Base-by-base conservation (phyloP, 2,797 vertebrate genomes). In the Hoplostethus atlanticus region DNA sequence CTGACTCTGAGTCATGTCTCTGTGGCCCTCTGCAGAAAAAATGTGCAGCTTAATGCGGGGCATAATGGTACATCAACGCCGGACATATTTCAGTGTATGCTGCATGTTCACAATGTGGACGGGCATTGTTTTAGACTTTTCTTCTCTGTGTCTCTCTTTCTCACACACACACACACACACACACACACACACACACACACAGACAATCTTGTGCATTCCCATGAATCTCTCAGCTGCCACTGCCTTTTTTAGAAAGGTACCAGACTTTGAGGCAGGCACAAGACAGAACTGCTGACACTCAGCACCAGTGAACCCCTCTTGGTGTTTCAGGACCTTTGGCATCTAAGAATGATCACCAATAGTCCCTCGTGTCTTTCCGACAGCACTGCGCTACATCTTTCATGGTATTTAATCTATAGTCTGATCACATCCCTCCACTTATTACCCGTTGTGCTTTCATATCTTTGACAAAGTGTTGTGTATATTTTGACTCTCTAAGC, bases 141-240 rank as follows among this genome's bases (percentile, higher is more conserved):
- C 21, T 40, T 44, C 38, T 31, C 6, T 46, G 1, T 48, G 8
- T 21, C 48, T 63, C 12, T 44, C 4, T 70, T 7, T 56, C 48
- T 56, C 48, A 34, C 31, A 34, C 31, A 48, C 0, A 50, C 36
- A 13, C 25, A 53, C 9, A 11, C 55, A 10, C 25, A 67, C 55
- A 63, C 40, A 68, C 55, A 64, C 44, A 57, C 51, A 54, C 70
- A 52, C 31, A 60, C 40, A 42, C 3, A 40, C 13, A n/a, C 42
- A 28, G 58, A 9, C 64, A 16, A 48, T 21, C 34, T 8, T 59
- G 55, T 50, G 50, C 28, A 1, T 51, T 62, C 52, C 28, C 54
- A 63, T 70, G 4, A 80, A 77, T 88, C 80, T 79, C 83, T 52
- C 86, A 88, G 82, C 88, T 92, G 87, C 78, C 51, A 28, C 70